These are phyloP conservation scores for Sphaerodactylus townsendi DNA, from an alignment of 2,113 vertebrate genomes.

Conservation along the genomic window DNA sequence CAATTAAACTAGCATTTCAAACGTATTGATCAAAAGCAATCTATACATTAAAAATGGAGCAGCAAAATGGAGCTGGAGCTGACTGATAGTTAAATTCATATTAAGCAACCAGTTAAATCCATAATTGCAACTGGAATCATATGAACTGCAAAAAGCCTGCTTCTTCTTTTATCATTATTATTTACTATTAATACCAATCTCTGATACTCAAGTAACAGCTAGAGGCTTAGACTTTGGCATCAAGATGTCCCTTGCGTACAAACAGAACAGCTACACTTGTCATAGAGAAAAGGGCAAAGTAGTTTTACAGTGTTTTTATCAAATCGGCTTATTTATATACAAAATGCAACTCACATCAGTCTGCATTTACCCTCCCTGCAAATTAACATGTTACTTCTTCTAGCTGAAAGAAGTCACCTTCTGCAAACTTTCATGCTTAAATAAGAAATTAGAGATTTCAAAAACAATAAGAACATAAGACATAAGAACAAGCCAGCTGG, in stretches of 20 bases:
- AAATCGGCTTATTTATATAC: no score
- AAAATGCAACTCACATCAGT: no score
- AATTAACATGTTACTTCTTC: no score
- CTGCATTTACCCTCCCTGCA: no score
- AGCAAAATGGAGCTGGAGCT: background rate
- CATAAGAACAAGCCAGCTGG: no score
- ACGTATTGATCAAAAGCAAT: background rate
- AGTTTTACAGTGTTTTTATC: no score
- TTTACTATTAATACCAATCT: background rate
- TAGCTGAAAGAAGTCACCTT: no score
- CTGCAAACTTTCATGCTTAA: no score
- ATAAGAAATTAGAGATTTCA: no score
- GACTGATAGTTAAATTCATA: background rate
- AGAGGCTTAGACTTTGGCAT: background rate
- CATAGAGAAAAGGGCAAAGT: background rate
- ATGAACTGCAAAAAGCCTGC: background rate
- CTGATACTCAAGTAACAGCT: background rate
- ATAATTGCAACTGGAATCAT: background rate
- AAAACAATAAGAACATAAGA: no score
- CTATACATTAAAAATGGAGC: background rate
- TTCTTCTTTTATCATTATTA: no score
- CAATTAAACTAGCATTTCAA: background rate
- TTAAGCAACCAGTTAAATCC: background rate
- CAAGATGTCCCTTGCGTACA: background rate
- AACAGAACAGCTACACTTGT: background rate